These are phyloP conservation scores for Chrysolina americana DNA, from an alignment of 2,888 invertebrate species.

Conservation along the genomic window DNA sequence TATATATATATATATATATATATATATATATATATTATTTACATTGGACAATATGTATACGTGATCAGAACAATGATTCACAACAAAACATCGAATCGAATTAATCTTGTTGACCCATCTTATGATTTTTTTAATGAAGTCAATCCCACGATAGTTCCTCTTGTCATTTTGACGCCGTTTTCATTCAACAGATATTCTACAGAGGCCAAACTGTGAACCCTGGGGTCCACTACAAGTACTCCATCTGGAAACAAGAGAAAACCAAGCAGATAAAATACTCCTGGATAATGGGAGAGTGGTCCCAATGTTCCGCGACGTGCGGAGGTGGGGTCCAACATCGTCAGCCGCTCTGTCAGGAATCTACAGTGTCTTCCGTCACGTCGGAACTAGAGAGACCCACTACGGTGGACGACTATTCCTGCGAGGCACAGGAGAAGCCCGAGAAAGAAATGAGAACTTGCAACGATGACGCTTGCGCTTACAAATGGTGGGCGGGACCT, in stretches of 20 bases:
- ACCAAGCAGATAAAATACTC: slow-evolving; percentile 75
- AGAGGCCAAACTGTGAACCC: slow-evolving; percentile 83
- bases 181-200: slow-evolving; percentile 76
- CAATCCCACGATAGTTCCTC: no score
- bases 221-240: slow-evolving; percentile 89
- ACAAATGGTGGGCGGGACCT: slow-evolving; percentile 90
- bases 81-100: no score
- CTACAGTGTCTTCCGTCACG: slow-evolving; percentile 66
- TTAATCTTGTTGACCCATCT: no score
- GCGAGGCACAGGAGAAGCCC: slow-evolving; percentile 70
- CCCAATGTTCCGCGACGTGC: slow-evolving; percentile 83
- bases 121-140: no score
- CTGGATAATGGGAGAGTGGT: slow-evolving; percentile 88
- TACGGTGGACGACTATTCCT: slow-evolving; percentile 65
- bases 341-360: slow-evolving; percentile 70
- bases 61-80: no score
- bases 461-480: slow-evolving; percentile 77
- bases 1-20: no score
- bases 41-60: no score
- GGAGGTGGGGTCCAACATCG: slow-evolving; percentile 82
- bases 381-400: slow-evolving; percentile 67
- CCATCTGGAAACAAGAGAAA: slow-evolving; percentile 77
- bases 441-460: slow-evolving; percentile 77
- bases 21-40: no score
- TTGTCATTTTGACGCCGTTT: no score